Evolutionary conservation across 2,888 invertebrate species (phyloP).

Genomic region (Dioctria linearis): DNA sequence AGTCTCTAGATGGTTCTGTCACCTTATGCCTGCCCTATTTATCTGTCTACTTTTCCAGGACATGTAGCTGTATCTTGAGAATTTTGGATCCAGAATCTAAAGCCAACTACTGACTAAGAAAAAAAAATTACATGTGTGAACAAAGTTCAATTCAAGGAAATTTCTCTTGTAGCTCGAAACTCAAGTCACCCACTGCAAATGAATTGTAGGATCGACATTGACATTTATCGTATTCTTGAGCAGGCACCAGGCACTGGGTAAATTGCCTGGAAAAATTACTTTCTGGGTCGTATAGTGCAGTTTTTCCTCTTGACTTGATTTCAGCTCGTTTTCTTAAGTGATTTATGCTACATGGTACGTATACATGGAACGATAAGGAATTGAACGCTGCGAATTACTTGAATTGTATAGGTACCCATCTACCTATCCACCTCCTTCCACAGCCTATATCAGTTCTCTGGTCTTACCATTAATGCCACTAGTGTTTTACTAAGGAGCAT

Average conservation of each 20-base stretch:
- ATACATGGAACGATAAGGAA: slow-evolving; percentile 50
- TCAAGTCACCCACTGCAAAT: slow-evolving; percentile 28
- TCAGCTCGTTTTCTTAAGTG: slow-evolving; percentile 53
- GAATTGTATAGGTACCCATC: slow-evolving; percentile 53
- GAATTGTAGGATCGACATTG: slow-evolving; percentile 47
- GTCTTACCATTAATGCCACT: slow-evolving; percentile 6
- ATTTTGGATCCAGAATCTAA: background rate
- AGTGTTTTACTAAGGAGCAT: background rate
- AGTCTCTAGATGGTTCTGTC: background rate
- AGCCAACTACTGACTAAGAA: background rate
- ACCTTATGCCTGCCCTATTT: background rate
- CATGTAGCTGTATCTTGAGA: background rate
- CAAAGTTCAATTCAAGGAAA: background rate
- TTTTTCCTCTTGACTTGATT: slow-evolving; percentile 56
- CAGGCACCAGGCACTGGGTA: slow-evolving; percentile 47
- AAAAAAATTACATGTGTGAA: slow-evolving; percentile 5
- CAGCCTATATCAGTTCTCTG: background rate
- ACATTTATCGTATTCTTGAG: slow-evolving; percentile 47
- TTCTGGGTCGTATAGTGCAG: slow-evolving; percentile 56
- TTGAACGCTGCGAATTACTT: slow-evolving; percentile 55
- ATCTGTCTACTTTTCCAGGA: background rate
- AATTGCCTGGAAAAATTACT: slow-evolving; percentile 58
- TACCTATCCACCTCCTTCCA: background rate
- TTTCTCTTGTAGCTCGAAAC: slow-evolving; percentile 3
- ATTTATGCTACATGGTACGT: slow-evolving; percentile 43